Percentiles rank a stretch among this genome's conserved stretches.
phyloP scores from a whole-genome alignment of 2,797 vertebrate genomes.

The Chloroceryle amazona region DNA sequence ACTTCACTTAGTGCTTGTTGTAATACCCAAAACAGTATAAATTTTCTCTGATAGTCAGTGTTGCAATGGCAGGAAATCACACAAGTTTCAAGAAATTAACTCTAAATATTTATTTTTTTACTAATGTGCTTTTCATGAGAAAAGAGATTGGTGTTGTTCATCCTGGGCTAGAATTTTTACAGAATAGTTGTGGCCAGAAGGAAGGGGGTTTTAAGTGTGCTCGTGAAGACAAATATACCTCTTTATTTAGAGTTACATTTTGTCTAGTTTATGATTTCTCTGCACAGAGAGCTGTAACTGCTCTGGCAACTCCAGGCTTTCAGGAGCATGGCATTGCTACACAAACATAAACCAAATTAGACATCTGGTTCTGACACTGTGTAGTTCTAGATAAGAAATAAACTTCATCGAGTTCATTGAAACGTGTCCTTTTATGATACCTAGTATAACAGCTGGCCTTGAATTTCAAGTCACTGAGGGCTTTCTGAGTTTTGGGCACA shows the following conservation, averaged over 20 bases:
- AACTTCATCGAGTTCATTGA: neutral
- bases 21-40: neutral
- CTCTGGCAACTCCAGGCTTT: neutral
- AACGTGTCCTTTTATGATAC: neutral
- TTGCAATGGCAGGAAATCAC: neutral
- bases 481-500: neutral
- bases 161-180: constrained; percentile 17
- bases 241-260: neutral
- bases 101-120: neutral
- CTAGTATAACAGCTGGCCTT: neutral
- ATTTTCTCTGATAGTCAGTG: neutral
- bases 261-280: neutral
- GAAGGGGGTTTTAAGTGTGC: neutral
- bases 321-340: neutral
- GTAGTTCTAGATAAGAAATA: neutral
- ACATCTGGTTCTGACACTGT: neutral
- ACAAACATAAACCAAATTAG: neutral
- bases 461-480: neutral
- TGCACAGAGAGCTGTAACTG: neutral
- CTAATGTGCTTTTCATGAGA: neutral
- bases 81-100: neutral
- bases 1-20: neutral
- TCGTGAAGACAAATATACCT: constrained; percentile 31
- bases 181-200: neutral
- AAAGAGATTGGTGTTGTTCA: neutral